phyloP scores from a whole-genome alignment of 2,797 vertebrate genomes.

The Phalanger gymnotis region DNA sequence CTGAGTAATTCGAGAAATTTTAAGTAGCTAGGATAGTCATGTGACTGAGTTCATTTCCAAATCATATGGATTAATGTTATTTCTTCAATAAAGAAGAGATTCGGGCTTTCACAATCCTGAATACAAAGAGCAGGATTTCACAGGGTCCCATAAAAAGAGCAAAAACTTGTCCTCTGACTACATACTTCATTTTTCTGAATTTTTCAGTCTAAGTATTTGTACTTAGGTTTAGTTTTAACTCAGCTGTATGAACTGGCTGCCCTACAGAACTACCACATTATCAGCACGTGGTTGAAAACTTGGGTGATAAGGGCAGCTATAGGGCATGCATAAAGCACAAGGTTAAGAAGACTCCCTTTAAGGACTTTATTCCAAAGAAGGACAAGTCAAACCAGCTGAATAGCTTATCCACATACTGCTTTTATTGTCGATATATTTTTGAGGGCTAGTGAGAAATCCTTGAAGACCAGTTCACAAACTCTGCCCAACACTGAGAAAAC shows the following conservation, averaged over 20 bases:
- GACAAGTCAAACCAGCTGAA: constrained; percentile 1
- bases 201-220: constrained; percentile 43
- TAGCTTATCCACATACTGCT: constrained; percentile 11
- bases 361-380: not conserved
- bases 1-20: constrained; percentile 17
- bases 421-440: constrained; percentile 51
- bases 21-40: constrained; percentile 41
- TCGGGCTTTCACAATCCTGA: constrained; percentile 33
- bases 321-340: constrained; percentile 54
- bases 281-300: constrained; percentile 50
- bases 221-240: constrained; percentile 62
- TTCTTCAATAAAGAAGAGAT: not conserved
- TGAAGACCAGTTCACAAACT: constrained; percentile 40
- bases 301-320: constrained; percentile 33
- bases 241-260: constrained; percentile 48
- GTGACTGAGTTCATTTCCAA: constrained; percentile 7
- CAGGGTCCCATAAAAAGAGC: constrained; percentile 38
- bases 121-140: not conserved
- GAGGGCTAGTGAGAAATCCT: not conserved
- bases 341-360: constrained; percentile 22
- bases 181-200: constrained; percentile 38
- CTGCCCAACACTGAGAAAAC: constrained; percentile 12
- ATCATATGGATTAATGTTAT: not conserved
- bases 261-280: constrained; percentile 52
- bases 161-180: constrained; percentile 28